Base-by-base conservation (phyloP, 1,140 invertebrate genomes). In the Parasteatoda tepidariorum region DNA sequence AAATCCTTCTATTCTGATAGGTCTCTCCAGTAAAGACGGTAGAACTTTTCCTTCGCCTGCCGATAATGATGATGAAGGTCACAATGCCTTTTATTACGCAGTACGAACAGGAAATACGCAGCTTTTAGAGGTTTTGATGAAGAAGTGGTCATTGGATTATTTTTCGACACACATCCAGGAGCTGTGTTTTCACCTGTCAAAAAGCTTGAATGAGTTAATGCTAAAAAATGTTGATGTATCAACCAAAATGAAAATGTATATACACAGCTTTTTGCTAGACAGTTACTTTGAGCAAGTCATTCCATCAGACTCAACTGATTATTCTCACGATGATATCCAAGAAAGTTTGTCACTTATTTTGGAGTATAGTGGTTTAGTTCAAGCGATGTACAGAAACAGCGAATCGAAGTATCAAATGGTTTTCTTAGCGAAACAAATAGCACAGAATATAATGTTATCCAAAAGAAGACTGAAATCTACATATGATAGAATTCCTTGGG, bases 31-130 rank as follows among this genome's bases (percentile, higher is more conserved):
- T 3, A 55, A 83, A 15, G 18, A 24, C 7, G 79, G 73, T 61
- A 67, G 57, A 41, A 30, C 7, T 2, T 3, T n/a, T n/a, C n/a
- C n/a, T n/a, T n/a, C n/a, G n/a, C n/a, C n/a, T n/a, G n/a, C n/a
- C n/a, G n/a, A n/a, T n/a, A n/a, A n/a, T n/a, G n/a, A n/a, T n/a
- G n/a, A n/a, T n/a, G n/a, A n/a, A n/a, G n/a, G n/a, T 5, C 81
- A 73, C 22, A 83, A 33, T 62, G 41, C 76, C 11, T 81, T 81
- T n/a, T 81, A 81, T 34, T 74, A 83, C 31, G 81, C 81, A 1
- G 62, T 83, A 24, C 33, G 34, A 31, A 57, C 54, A 3, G 26
- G 31, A 11, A 41, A 26, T 28, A 28, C 26, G 30, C 15, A 55
- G 7, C 33, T 83, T 2, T n/a, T 83, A 3, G 33, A 11, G 2